Evolutionary conservation across 2,888 invertebrate species (phyloP).

Genomic region (Drosophila ustulata): DNA sequence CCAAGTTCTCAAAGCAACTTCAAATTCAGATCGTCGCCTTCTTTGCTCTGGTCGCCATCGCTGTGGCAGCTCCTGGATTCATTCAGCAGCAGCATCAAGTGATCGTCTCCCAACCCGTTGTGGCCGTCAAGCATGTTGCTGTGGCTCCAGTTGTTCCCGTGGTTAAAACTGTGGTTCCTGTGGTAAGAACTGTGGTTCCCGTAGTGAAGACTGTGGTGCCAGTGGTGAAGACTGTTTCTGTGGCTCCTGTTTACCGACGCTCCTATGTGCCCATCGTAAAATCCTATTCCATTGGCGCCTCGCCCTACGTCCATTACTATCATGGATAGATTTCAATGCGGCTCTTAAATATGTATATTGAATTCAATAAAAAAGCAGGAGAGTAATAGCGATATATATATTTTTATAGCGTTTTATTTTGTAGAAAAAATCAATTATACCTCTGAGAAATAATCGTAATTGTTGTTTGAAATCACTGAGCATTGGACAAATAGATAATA

Average conservation of each 20-base stretch:
- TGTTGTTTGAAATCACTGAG: background rate
- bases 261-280: constrained; percentile 25
- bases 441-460: background rate
- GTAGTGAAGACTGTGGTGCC: constrained; percentile 33
- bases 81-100: constrained; percentile 34
- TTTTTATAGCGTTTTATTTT: background rate
- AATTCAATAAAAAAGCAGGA: background rate
- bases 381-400: too few species aligned
- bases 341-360: background rate
- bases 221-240: background rate
- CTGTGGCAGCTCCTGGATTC: constrained; percentile 49
- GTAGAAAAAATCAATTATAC: background rate
- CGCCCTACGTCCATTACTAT: constrained; percentile 18
- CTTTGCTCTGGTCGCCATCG: constrained; percentile 36
- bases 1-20: background rate
- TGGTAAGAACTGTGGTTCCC: constrained; percentile 24
- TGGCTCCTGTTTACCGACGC: constrained; percentile 39
- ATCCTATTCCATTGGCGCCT: constrained; percentile 11
- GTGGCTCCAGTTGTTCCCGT: constrained; percentile 32
- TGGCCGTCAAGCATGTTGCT: constrained; percentile 34
- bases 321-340: constrained; percentile 8
- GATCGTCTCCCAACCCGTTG: constrained; percentile 22
- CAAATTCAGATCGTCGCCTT: constrained; percentile 38
- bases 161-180: constrained; percentile 12
- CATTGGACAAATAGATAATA: too few species aligned